Evolutionary conservation across 2,797 vertebrate species (phyloP), one percentile per base, ranked within the genome.

Genomic region (Myripristis murdjan): DNA sequence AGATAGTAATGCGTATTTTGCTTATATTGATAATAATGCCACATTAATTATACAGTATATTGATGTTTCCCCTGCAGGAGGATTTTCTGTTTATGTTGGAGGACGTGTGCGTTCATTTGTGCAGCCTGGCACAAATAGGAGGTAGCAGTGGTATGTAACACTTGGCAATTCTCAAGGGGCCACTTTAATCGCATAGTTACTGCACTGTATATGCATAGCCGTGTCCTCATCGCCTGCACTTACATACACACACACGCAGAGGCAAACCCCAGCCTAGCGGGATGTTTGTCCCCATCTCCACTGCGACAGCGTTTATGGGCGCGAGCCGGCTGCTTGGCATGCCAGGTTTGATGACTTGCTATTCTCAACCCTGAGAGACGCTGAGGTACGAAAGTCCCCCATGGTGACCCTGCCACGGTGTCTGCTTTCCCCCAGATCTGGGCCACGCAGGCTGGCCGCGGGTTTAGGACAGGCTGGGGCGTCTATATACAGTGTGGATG

Each of bases 311-410:
- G 81, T 53, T 79, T 75, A 75, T 46, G 79, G 81, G 84, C 81
- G 69, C 71, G 58, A 54, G 69, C 57, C 60, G 64, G 73, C 57
- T 57, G 74, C 73, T 68, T 62, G 64, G 67, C 79, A 85, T 86
- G 80, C 86, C 89, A 81, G 80, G 73, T 89, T 77, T 90, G 86
- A 91, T 85, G 81, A 87, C 82, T 85, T 90, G 85, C 88, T 94
- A 91, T 92, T 91, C 82, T 83, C 49, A 84, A 87, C 69, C 67
- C 10, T 46, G 9, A 56, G 57, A 82, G 77, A 81, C 56, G 70
- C 71, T 9, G 18, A 70, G 65, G 73, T 69, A 84, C 90, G 93
- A 92, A 92, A 92, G 88, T 91, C 91, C 91, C 93, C 84, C 68
- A 37, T 24, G 64, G 69, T 75, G 59, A 87, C 82, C 85, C 72